A percentile compares a stretch with the other conserved stretches of the same genome.
Conservation (phyloP, 2,113 vertebrate species). For the Panthera leo region DNA sequence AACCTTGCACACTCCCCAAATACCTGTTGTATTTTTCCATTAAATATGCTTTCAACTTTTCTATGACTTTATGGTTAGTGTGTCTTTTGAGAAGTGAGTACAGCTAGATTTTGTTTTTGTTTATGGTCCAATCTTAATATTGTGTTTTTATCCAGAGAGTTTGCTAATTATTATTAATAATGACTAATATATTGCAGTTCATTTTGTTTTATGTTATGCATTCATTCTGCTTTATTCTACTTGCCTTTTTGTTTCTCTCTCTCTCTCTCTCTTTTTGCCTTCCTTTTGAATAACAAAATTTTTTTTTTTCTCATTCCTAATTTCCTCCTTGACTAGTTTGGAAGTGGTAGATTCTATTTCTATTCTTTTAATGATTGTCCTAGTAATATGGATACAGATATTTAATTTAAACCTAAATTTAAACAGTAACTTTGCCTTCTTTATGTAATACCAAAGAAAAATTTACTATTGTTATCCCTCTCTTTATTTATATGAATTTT, state of each 20-base stretch:
- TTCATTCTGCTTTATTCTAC: neutral
- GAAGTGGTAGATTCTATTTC: neutral
- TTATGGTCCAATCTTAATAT: neutral
- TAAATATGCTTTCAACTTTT: neutral
- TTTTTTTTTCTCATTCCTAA: neutral
- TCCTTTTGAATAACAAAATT: neutral
- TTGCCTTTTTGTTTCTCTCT: neutral
- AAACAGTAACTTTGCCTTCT: neutral
- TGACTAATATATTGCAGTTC: neutral
- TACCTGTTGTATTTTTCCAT: neutral
- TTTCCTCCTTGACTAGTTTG: neutral
- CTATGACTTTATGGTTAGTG: neutral
- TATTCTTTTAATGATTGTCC: neutral
- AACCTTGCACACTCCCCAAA: neutral
- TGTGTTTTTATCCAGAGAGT: neutral
- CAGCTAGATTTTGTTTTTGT: neutral
- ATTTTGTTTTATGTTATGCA: neutral
- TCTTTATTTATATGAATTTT: neutral
- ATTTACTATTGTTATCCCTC: neutral
- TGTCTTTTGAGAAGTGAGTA: neutral
- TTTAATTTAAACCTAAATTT: constrained; percentile 3
- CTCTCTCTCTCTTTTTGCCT: neutral
- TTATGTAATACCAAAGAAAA: neutral
- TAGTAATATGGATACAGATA: neutral
- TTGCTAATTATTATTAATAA: neutral